Conservation (phyloP, 1,140 invertebrate species). For the Drosophila asahinai region DNA sequence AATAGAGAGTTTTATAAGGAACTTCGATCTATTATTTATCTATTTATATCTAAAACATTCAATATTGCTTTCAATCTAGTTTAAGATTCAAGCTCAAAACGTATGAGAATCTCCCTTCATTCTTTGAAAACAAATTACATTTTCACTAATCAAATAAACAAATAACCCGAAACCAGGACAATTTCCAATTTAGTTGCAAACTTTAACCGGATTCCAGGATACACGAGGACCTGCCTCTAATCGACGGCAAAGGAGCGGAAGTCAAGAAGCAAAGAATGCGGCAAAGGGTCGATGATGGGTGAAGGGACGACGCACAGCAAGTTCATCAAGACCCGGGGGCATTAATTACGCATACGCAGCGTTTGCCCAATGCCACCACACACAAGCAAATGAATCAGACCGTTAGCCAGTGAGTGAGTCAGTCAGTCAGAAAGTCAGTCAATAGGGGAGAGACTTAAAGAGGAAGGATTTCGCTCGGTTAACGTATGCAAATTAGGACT, state of each 20-base stretch:
- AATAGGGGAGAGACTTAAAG: neutral
- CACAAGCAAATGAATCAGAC: conserved; percentile 26
- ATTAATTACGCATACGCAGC: conserved; percentile 75
- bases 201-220: conserved; percentile 41
- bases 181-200: conserved; percentile 69
- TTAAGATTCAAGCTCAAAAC: neutral
- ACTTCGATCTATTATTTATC: neutral
- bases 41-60: neutral
- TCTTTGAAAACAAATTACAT: conserved; percentile 28
- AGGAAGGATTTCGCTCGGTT: conserved; percentile 34
- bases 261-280: conserved; percentile 34
- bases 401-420: conserved; percentile 11
- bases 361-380: conserved; percentile 34
- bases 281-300: neutral
- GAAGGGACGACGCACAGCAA: conserved; percentile 4
- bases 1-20: neutral
- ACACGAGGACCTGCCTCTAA: conserved; percentile 3
- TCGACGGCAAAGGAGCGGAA: conserved; percentile 9
- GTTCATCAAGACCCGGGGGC: conserved; percentile 64
- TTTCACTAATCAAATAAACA: conserved; percentile 44
- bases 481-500: conserved; percentile 53
- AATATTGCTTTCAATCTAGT: neutral
- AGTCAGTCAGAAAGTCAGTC: conserved; percentile 10
- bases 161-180: conserved; percentile 52
- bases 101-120: neutral